phyloP scores from a whole-genome alignment of 2,888 invertebrate genomes.

The Ryuthela nishihirai region DNA sequence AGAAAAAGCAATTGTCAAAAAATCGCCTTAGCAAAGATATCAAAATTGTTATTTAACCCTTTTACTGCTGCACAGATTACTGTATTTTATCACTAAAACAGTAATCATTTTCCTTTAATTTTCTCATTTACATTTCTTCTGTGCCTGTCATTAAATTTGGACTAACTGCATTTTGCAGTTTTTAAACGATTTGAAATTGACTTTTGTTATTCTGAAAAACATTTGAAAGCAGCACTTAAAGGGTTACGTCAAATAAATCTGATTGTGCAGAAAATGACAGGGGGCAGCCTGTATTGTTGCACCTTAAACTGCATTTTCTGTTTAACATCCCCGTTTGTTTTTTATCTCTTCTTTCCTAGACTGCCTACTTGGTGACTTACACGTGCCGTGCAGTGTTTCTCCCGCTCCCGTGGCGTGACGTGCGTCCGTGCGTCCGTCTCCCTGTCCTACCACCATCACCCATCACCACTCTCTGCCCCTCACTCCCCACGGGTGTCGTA shows the following conservation, averaged over 20 bases:
- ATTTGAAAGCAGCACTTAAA: no score
- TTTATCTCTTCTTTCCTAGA: constrained; percentile 30
- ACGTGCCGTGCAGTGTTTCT: constrained; percentile 36
- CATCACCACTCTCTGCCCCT: constrained; percentile 24
- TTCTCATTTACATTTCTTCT: no score
- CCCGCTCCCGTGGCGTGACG: constrained; percentile 28
- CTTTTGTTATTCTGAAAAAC: no score
- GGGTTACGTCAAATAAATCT: no score
- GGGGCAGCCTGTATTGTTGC: not conserved
- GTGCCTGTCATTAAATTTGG: no score
- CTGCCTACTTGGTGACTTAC: constrained; percentile 29
- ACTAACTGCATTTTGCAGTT: no score
- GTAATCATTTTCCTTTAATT: no score
- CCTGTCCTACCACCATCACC: constrained; percentile 27
- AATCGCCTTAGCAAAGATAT: no score
- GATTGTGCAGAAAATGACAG: not conserved
- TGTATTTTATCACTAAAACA: no score
- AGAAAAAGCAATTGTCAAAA: no score
- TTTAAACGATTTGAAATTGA: no score
- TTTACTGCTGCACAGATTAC: not conserved
- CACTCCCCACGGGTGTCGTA: constrained; percentile 28
- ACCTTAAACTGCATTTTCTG: constrained; percentile 1
- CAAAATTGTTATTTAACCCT: no score
- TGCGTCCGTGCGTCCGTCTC: constrained; percentile 33
- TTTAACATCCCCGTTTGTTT: constrained; percentile 17